Evolutionary conservation across 2,888 invertebrate genomes (phyloP), one percentile per base, ranked within the genome.

Genomic region (Endomychus coccineus): DNA sequence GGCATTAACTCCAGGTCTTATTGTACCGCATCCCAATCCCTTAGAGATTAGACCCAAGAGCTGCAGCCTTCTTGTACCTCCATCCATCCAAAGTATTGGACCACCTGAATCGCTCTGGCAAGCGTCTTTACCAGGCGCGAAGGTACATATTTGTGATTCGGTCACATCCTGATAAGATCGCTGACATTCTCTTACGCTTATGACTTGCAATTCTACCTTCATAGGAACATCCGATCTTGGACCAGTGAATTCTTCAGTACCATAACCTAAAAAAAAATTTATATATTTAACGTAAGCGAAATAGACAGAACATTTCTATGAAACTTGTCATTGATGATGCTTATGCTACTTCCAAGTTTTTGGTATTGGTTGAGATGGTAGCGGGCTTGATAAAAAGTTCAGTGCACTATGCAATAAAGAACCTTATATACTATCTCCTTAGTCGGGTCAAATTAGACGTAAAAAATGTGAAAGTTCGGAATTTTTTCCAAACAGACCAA

Each of bases 201-300:
- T 61, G 0, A 79, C 71, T 3, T 66, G 56, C 2, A 81, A 51
- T n/a, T 67, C 56, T 0, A 70, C 74, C 54, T 76, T 70, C 45
- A 62, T 66, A 0, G 79, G 66, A 0, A 58, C 60, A 0, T 67
- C 51, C 0, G 80, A 70, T 9, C 47, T 55, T 0, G 68, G 63
- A 0, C 74, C 78, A 0, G 71, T 74, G 30, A 64, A 61, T 10
- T 59, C 68, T 0, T 52, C 32, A 0, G 71, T 69, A 7, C 80
- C 80, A 79, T 80, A 80, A 29, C 81, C 81, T 80, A 43, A 21
- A 56, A 49, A 21, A 35, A 11, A n/a, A n/a, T n/a, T n/a, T n/a
- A n/a, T n/a, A n/a, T n/a, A n/a, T n/a, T n/a, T n/a, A n/a, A n/a
- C n/a, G n/a, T n/a, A n/a, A n/a, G n/a, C n/a, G n/a, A n/a, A n/a